Conservation (phyloP, 2,888 invertebrate genomes). For the Standfussiana lucernea region DNA sequence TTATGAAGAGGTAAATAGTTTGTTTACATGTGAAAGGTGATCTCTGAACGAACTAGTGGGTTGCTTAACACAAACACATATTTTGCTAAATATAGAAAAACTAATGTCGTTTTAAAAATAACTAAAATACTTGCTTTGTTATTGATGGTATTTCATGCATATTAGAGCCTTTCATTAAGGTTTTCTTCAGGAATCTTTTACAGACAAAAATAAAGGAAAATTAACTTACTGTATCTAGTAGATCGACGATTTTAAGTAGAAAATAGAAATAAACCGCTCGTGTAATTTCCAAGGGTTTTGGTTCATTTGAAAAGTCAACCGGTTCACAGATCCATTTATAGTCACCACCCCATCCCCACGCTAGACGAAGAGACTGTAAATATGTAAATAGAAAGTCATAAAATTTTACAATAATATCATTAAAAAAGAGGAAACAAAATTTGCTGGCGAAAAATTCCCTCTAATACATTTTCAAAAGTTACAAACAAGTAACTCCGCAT, state of each 20-base stretch:
- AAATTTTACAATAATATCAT: background rate
- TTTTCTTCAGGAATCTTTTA: too few species aligned
- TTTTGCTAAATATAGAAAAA: background rate
- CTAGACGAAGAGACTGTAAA: conserved; percentile 73
- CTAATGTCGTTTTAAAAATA: background rate
- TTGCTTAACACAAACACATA: background rate
- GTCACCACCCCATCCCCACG: conserved; percentile 87
- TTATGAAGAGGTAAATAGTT: too few species aligned
- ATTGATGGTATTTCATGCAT: background rate
- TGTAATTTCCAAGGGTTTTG: conserved; percentile 70
- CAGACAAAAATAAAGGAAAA: background rate
- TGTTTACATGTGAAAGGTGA: too few species aligned
- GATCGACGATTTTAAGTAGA: conserved; percentile 80
- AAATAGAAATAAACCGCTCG: conserved; percentile 74
- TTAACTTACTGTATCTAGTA: conserved; percentile 83
- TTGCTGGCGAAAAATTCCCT: background rate
- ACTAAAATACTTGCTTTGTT: background rate
- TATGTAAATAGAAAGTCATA: background rate
- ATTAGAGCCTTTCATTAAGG: background rate
- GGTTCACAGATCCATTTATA: conserved; percentile 87
- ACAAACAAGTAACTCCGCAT: background rate
- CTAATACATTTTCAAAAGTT: background rate
- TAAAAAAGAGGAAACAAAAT: background rate
- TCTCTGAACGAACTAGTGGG: too few species aligned
- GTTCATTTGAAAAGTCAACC: conserved; percentile 73